phyloP scores from a whole-genome alignment of 2,888 invertebrate species.

The Aelia acuminata region DNA sequence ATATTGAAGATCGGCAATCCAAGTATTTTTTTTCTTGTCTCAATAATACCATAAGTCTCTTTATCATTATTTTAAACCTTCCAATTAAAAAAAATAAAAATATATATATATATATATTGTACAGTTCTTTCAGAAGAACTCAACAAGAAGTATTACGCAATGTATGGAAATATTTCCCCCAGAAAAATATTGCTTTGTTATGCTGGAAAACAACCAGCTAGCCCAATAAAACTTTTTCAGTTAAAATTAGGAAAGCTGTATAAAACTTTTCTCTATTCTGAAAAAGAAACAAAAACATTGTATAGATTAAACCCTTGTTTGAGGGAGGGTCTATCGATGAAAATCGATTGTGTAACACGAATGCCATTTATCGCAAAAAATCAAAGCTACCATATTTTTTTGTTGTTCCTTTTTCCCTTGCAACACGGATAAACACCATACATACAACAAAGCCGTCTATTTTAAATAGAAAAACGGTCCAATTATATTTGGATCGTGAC shows the following conservation, averaged over 20 bases:
- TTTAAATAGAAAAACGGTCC: too few species aligned
- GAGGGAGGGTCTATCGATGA: neutral
- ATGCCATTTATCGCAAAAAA: neutral
- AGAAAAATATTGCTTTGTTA: neutral
- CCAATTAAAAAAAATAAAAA: too few species aligned
- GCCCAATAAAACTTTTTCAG: neutral
- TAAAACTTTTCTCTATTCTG: neutral
- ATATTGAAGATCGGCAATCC: too few species aligned
- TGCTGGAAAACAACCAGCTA: neutral
- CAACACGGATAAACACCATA: neutral
- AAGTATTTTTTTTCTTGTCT: too few species aligned
- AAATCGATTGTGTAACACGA: neutral
- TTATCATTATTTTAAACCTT: too few species aligned
- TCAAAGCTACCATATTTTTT: neutral
- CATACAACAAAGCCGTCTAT: neutral
- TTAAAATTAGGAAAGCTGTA: neutral
- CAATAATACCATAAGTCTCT: too few species aligned
- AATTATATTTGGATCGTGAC: neutral
- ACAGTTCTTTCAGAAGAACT: too few species aligned
- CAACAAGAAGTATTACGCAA: neutral
- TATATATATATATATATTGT: too few species aligned
- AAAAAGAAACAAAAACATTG: slow-evolving; percentile 3
- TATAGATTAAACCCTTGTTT: neutral
- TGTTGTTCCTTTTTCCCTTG: too few species aligned
- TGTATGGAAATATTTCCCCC: neutral